Evolutionary conservation across 2,888 invertebrate species (phyloP), one percentile per base, ranked within the genome.

Genomic region (Patella ulyssiponensis): DNA sequence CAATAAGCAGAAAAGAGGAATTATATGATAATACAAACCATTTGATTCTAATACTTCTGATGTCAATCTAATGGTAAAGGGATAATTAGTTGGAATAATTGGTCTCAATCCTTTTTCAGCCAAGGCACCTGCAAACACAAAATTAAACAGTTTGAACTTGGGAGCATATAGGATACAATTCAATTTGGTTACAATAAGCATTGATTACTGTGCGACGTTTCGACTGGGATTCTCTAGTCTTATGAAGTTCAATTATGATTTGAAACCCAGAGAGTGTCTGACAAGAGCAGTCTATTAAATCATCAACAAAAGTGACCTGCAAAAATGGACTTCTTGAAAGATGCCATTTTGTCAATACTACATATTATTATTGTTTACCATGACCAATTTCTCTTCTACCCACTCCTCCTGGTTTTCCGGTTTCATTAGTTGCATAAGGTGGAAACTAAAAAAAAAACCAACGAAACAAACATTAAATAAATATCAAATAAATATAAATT

Each of bases 341-440:
- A 73, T 54, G 12, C 12, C 3, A 73, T 9, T 51, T 71, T 64
- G 44, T 58, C 51, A 58, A 56, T 23, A 14, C 44, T 44, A 9
- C 44, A 17, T 17, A 12, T n/a, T 53, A 17, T 11, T 72, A 12
- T 51, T n/a, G 64, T 79, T 54, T 82, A 91, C 91, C 99, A 92
- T 99, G 99, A 0, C 99, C 99, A 76, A 98, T 93, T 93, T 99
- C 99, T 80, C 99, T 93, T 75, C 99, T 94, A 17, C 88, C 87
- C 0, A 94, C 94, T 5, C 86, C 85, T 0, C 95, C 95, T 20
- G 88, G 81, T 71, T 94, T 93, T 0, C 97, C 96, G 56, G 96
- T 95, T 92, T 99, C 99, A 81, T 98, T 98, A 0, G 97, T 98
- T n/a, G 99, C 99, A 93, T 96, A 99, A 0, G 98, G 95, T 0